phyloP scores from a whole-genome alignment of 1,140 invertebrate species.

The Drosophila azteca region DNA sequence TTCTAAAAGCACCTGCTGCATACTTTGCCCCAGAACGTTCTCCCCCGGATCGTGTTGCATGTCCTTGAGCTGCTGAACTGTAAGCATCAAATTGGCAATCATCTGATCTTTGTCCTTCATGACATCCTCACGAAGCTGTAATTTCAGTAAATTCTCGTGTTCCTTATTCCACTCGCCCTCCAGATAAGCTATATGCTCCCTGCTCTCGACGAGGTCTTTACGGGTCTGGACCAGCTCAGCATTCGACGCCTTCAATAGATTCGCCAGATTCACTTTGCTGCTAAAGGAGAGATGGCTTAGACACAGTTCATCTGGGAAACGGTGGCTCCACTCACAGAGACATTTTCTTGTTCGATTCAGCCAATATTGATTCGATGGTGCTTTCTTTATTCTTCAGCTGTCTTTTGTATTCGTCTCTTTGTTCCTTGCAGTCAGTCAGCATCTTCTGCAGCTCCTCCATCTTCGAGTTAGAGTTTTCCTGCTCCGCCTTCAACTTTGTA shows the following conservation, averaged over 20 bases:
- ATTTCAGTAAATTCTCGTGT: background rate
- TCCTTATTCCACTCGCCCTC: constrained; percentile 2
- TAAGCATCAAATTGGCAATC: too few species aligned
- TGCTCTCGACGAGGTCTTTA: background rate
- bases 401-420: background rate
- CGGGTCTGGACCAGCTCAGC: background rate
- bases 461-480: background rate
- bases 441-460: background rate
- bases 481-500: background rate
- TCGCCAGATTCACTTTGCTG: constrained; percentile 18
- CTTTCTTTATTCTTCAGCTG: background rate
- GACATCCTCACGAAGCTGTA: too few species aligned
- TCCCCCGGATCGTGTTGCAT: background rate
- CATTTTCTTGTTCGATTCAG: constrained; percentile 10
- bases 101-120: too few species aligned
- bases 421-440: background rate
- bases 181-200: constrained; percentile 3
- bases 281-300: too few species aligned
- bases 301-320: background rate
- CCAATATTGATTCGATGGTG: background rate
- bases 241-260: constrained; percentile 7
- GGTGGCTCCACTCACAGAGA: constrained; percentile 19
- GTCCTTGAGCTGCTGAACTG: too few species aligned
- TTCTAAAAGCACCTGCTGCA: constrained; percentile 15
- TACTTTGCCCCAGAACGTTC: constrained; percentile 1